A percentile compares a stretch with the other conserved stretches of the same genome.
Evolutionary conservation across 2,113 vertebrate species (phyloP).

Genomic region (Corvus cornix): DNA sequence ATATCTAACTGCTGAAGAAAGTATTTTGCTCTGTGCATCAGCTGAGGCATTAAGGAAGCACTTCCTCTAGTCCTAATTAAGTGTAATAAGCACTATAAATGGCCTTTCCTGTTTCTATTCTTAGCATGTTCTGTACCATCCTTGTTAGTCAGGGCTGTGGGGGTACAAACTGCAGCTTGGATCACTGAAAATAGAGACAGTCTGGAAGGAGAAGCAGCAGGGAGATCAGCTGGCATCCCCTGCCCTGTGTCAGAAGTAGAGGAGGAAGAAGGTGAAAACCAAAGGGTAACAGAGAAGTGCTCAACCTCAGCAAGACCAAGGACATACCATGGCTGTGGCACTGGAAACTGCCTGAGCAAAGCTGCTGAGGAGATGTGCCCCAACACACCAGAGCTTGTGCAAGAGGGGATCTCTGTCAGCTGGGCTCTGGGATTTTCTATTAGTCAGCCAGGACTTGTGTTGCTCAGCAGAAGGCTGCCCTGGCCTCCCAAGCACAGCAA

Average conservation of each 20-base stretch:
- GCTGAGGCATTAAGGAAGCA: not conserved
- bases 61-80: not conserved
- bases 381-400: fast-evolving
- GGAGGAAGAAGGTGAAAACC: not conserved
- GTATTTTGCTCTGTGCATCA: not conserved
- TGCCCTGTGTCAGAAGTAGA: not conserved
- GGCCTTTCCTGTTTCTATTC: not conserved
- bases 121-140: not conserved
- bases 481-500: not conserved
- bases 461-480: not conserved
- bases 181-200: not conserved
- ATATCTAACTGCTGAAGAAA: not conserved
- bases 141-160: not conserved
- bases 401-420: not conserved
- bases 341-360: not conserved
- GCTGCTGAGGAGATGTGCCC: not conserved
- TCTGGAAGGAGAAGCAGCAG: not conserved
- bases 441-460: not conserved
- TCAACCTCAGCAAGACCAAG: not conserved
- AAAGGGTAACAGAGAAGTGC: not conserved
- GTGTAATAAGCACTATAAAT: not conserved
- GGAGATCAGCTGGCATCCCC: not conserved
- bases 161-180: not conserved
- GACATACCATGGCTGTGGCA: fast-evolving
- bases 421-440: not conserved